Percentiles rank a stretch among this genome's conserved stretches.
Evolutionary conservation across 2,113 vertebrate species (phyloP).

Genomic region (Brachypodius melanocephalos): DNA sequence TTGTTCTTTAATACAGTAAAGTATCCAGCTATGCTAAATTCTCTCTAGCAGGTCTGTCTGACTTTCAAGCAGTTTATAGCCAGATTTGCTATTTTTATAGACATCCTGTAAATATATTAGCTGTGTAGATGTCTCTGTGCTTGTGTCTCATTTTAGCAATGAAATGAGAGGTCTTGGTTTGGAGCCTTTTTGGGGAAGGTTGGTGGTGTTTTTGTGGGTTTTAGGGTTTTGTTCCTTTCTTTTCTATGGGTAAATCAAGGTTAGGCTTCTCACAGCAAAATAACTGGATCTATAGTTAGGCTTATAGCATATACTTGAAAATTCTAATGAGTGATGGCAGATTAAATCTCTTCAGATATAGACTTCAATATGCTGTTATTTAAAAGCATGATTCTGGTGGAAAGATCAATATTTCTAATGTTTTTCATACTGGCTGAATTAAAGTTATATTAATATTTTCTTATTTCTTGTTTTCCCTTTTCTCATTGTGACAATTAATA

Average conservation of each 20-base stretch:
- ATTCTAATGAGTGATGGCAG: not conserved
- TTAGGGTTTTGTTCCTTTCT: not conserved
- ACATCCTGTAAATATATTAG: not conserved
- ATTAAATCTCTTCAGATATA: not conserved
- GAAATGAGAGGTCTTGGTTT: not conserved
- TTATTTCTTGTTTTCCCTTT: not conserved
- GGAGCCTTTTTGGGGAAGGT: not conserved
- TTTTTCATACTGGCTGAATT: not conserved
- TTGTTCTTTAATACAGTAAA: not conserved
- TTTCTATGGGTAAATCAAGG: not conserved
- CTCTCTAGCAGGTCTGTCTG: not conserved
- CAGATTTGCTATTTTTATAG: not conserved
- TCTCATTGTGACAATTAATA: not conserved
- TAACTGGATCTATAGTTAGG: not conserved
- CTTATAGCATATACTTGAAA: not conserved
- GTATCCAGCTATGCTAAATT: not conserved
- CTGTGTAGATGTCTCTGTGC: not conserved
- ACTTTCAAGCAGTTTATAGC: not conserved
- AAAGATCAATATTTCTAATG: not conserved
- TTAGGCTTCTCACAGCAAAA: not conserved
- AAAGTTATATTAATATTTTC: not conserved
- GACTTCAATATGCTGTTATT: not conserved
- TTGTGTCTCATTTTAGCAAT: not conserved
- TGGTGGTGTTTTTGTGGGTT: rapidly evolving
- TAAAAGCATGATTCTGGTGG: not conserved